Percentiles rank a stretch among this genome's conserved stretches.
phyloP scores from a whole-genome alignment of 2,113 vertebrate species.

The Trinectes maculatus region DNA sequence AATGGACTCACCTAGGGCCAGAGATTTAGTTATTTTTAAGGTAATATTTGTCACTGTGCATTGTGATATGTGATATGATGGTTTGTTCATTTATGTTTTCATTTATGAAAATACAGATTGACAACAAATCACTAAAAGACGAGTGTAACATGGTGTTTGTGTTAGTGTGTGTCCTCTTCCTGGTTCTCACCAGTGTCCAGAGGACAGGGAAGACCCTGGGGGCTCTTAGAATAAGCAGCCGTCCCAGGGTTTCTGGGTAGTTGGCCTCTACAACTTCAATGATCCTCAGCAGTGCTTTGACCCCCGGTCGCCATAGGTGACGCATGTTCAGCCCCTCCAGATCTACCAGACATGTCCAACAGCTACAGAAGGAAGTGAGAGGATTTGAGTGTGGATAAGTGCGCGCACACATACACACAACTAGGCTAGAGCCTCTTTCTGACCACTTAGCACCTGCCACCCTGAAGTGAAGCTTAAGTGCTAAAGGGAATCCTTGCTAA shows the following conservation, averaged over 20 bases:
- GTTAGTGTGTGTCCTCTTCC: neutral
- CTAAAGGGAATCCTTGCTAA: slow-evolving; percentile 50
- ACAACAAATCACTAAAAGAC: too few species aligned
- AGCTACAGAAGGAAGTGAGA: slow-evolving; percentile 60
- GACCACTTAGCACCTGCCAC: slow-evolving; percentile 55
- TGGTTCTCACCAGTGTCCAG: slow-evolving; percentile 90
- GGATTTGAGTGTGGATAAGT: slow-evolving; percentile 24
- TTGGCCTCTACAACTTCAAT: slow-evolving; percentile 98
- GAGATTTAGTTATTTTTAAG: neutral
- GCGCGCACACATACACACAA: neutral
- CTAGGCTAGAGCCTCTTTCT: slow-evolving; percentile 8
- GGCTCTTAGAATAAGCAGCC: slow-evolving; percentile 92
- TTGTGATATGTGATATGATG: too few species aligned
- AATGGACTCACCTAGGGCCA: slow-evolving; percentile 92
- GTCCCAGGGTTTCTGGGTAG: slow-evolving; percentile 95
- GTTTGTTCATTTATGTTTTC: too few species aligned
- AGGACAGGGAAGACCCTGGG: slow-evolving; percentile 96
- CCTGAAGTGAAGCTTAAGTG: slow-evolving; percentile 45
- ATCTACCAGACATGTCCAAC: slow-evolving; percentile 97
- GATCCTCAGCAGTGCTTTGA: slow-evolving; percentile 94
- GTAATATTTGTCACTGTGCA: too few species aligned
- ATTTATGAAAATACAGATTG: too few species aligned
- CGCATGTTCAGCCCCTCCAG: slow-evolving; percentile 97
- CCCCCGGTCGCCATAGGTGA: slow-evolving; percentile 95
- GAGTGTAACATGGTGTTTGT: too few species aligned